Evolutionary conservation across 2,113 vertebrate species (phyloP).

Genomic region (Trogon surrucura): DNA sequence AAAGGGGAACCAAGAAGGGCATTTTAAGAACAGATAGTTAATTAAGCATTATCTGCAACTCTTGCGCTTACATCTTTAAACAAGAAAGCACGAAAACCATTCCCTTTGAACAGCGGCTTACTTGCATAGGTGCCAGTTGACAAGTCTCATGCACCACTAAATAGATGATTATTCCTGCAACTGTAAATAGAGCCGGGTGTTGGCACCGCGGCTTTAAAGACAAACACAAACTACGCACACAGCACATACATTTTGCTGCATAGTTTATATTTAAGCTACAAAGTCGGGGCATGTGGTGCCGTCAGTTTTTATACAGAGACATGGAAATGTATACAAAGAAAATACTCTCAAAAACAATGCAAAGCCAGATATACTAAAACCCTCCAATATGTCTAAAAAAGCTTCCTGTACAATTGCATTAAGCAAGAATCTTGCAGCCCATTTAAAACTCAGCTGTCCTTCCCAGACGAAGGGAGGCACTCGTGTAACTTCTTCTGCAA

Average conservation of each 20-base stretch:
- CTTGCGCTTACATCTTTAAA: conserved; percentile 3
- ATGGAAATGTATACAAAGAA: conserved; percentile 27
- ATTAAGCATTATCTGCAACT: conserved; percentile 49
- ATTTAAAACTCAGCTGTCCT: background rate
- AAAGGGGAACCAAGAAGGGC: conserved; percentile 53
- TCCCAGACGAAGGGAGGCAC: background rate
- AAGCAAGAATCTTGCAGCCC: background rate
- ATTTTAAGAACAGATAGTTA: conserved; percentile 57
- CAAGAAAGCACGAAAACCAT: background rate
- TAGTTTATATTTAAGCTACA: background rate
- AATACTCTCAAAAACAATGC: background rate
- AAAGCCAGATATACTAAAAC: background rate
- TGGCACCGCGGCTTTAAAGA: conserved; percentile 1
- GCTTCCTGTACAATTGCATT: background rate
- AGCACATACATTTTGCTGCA: background rate
- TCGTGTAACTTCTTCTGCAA: background rate
- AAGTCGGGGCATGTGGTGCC: background rate
- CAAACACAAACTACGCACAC: background rate
- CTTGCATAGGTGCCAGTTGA: conserved; percentile 32
- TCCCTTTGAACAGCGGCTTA: conserved; percentile 28
- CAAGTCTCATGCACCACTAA: background rate
- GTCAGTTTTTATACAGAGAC: conserved; percentile 19
- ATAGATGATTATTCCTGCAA: conserved; percentile 16
- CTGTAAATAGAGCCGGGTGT: conserved; percentile 42
- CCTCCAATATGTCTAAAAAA: background rate